A percentile compares a stretch with the other conserved stretches of the same genome.
Evolutionary conservation across 2,113 vertebrate species (phyloP).

Genomic region (Ranitomeya imitator): DNA sequence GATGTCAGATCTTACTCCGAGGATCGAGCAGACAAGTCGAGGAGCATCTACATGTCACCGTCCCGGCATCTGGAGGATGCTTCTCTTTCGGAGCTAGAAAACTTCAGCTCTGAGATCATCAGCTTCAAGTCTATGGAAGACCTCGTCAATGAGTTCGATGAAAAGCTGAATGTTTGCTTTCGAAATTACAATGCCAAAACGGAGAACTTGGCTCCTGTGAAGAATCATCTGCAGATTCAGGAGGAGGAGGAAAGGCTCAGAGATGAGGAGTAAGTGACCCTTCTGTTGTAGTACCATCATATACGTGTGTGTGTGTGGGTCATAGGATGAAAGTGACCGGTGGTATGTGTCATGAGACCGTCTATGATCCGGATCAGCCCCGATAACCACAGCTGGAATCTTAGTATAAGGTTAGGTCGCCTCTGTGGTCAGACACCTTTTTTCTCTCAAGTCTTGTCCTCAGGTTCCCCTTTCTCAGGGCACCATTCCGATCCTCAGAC

Average conservation of each 20-base stretch:
- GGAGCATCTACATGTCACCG: slow-evolving; percentile 69
- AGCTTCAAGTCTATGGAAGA: slow-evolving; percentile 97
- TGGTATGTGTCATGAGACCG: too few species aligned
- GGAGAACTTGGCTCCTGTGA: slow-evolving; percentile 86
- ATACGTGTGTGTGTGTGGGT: too few species aligned
- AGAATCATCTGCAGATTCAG: slow-evolving; percentile 81
- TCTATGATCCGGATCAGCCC: too few species aligned
- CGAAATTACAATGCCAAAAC: slow-evolving; percentile 95
- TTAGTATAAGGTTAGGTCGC: too few species aligned
- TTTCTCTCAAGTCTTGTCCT: too few species aligned
- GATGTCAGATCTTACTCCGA: slow-evolving; percentile 83
- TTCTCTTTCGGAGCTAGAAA: slow-evolving; percentile 90
- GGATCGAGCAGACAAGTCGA: slow-evolving; percentile 71
- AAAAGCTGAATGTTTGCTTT: slow-evolving; percentile 93
- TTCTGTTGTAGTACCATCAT: not conserved
- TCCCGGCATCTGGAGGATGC: slow-evolving; percentile 82
- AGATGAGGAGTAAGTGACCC: slow-evolving; percentile 86
- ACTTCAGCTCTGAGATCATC: slow-evolving; percentile 91
- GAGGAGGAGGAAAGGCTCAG: slow-evolving; percentile 87
- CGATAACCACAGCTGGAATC: too few species aligned
- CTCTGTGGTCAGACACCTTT: too few species aligned
- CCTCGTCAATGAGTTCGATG: slow-evolving; percentile 91
- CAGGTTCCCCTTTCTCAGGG: too few species aligned
- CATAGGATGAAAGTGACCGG: too few species aligned
- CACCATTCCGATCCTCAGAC: too few species aligned